Evolutionary conservation across 2,797 vertebrate species (phyloP).

Genomic region (Labeo calbasu): DNA sequence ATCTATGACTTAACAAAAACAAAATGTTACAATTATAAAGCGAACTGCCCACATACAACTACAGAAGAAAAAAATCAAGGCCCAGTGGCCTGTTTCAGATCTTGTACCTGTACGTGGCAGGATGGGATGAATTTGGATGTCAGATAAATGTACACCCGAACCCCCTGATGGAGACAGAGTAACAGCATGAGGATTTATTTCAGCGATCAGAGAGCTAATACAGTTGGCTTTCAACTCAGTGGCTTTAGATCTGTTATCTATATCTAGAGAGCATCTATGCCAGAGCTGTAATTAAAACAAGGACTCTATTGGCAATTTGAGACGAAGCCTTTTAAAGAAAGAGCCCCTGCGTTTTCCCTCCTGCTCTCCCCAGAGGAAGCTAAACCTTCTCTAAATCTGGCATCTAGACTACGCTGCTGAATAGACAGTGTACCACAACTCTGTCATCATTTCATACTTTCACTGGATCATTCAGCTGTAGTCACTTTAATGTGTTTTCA

Average conservation of each 20-base stretch:
- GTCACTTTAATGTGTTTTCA: not conserved
- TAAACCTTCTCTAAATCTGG: slow-evolving; percentile 33
- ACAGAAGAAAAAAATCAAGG: not conserved
- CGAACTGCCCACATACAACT: not conserved
- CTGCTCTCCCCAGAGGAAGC: not conserved
- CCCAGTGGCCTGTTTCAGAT: slow-evolving; percentile 16
- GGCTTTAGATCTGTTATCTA: slow-evolving; percentile 65
- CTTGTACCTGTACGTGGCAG: not conserved
- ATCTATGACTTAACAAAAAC: not conserved
- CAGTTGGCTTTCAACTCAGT: slow-evolving; percentile 57
- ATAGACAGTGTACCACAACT: slow-evolving; percentile 34
- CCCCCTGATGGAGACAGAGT: slow-evolving; percentile 36
- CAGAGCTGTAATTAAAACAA: slow-evolving; percentile 63
- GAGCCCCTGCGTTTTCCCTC: slow-evolving; percentile 36
- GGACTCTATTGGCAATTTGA: slow-evolving; percentile 56
- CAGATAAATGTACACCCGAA: slow-evolving; percentile 40
- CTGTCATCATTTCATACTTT: slow-evolving; percentile 5
- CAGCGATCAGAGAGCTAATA: slow-evolving; percentile 59
- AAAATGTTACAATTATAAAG: not conserved
- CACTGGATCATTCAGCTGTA: not conserved
- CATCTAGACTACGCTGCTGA: not conserved
- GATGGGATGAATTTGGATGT: slow-evolving; percentile 43
- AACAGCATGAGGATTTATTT: slow-evolving; percentile 58
- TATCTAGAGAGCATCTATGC: slow-evolving; percentile 54
- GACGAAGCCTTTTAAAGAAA: slow-evolving; percentile 54